Base-by-base conservation (phyloP, 1,140 invertebrate genomes). In the Panonychus citri region DNA sequence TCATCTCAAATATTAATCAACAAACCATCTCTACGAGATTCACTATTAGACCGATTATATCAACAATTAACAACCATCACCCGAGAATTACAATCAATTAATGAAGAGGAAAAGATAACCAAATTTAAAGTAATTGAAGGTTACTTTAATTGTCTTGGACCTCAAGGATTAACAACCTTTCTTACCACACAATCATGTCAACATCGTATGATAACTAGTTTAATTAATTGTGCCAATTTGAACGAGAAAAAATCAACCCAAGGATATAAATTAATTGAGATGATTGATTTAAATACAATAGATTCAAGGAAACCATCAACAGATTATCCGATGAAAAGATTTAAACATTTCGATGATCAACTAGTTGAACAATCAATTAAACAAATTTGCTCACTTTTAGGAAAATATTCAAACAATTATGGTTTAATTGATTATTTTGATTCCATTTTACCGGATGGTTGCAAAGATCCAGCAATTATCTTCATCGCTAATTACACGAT, bases 41-140 rank as follows among this genome's bases (percentile, higher is more conserved):
- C 43, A 2, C n/a, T 46, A 46, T 46, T n/a, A n/a, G 50, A 52
- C 10, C 24, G 26, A 19, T 52, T 27, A 25, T 52, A 52, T 27
- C 21, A 30, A 25, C 17, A n/a, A 13, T n/a, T 52, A 37, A 30
- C 50, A 30, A n/a, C 26, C 15, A 27, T 52, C 26, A 27, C 50
- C 26, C 3, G 50, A 25, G 50, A 28, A n/a, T 57, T 48, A 54
- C 40, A 65, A 69, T 67, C 71, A 74, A 71, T 24, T 70, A 89
- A 84, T 79, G 80, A 80, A 74, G 85, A 85, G 79, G 83, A 86
- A 64, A 84, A 89, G 73, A 73, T 87, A 62, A 75, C 77, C 61
- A 86, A 84, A 75, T 76, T 88, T 70, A 52, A 52, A 27, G 7
- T 52, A 2, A 27, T 52, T 25, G 30, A n/a, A 27, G 50, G 50